Conservation (phyloP, 2,797 vertebrate species). For the Saxicola maurus region DNA sequence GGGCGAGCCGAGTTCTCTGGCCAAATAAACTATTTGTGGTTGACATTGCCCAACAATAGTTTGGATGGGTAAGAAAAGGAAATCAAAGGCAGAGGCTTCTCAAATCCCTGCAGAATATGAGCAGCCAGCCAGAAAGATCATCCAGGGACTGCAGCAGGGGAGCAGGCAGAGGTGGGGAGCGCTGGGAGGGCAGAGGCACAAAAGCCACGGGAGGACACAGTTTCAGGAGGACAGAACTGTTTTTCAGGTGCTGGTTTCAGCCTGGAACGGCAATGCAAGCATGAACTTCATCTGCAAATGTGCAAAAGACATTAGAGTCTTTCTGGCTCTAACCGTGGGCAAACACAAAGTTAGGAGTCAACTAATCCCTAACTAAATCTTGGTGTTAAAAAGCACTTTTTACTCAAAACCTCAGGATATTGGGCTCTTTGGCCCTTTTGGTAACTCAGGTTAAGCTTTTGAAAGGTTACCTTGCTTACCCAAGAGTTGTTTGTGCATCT, state of each 20-base stretch:
- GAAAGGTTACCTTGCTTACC: not conserved
- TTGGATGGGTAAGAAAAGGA: conserved; percentile 1
- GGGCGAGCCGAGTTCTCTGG: not conserved
- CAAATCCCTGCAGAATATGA: not conserved
- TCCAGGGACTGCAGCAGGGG: not conserved
- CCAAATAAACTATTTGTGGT: not conserved
- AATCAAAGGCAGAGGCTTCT: conserved; percentile 8
- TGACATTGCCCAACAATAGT: conserved; percentile 11
- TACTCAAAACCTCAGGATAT: not conserved
- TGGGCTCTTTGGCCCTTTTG: not conserved
- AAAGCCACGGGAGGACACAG: accelerated
- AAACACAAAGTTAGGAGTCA: not conserved
- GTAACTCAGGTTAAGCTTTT: not conserved
- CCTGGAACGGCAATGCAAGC: not conserved
- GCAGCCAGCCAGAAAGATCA: not conserved
- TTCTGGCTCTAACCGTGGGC: not conserved
- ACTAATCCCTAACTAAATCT: not conserved
- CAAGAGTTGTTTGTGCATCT: not conserved
- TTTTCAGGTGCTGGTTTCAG: not conserved
- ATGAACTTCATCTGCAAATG: not conserved
- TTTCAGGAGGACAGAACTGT: not conserved
- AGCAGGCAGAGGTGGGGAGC: not conserved
- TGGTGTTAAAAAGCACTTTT: not conserved
- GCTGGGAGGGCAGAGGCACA: not conserved
- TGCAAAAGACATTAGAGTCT: not conserved